Conservation (phyloP, 2,797 vertebrate genomes). For the Microtus obscurus region DNA sequence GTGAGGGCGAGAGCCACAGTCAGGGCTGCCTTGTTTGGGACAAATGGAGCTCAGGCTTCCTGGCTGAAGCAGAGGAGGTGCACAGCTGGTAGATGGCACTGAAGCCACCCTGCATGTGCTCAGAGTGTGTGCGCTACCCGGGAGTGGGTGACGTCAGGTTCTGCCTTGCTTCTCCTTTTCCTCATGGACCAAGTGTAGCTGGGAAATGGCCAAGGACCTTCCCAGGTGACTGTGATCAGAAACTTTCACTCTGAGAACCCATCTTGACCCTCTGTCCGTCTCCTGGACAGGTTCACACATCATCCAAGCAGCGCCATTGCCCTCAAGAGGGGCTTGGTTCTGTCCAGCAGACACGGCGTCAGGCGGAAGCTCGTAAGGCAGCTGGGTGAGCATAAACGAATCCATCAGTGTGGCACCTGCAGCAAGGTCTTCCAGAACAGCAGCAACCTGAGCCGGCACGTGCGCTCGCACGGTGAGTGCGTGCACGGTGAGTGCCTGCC, state of each 20-base stretch:
- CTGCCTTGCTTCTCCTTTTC: background rate
- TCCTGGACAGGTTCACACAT: conserved; percentile 87
- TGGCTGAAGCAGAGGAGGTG: fast-evolving
- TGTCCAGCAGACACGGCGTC: conserved; percentile 88
- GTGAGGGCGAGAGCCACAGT: fast-evolving
- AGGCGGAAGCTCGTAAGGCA: conserved; percentile 90
- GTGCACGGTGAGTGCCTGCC: background rate
- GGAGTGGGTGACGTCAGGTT: background rate
- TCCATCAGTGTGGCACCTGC: conserved; percentile 96
- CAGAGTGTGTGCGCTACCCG: background rate
- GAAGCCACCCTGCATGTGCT: background rate
- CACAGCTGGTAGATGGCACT: background rate
- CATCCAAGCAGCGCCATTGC: conserved; percentile 85
- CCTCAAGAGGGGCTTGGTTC: conserved; percentile 89
- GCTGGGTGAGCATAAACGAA: conserved; percentile 94
- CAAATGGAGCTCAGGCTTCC: background rate
- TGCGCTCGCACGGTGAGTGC: conserved; percentile 95
- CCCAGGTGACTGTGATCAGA: background rate
- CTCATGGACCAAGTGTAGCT: background rate
- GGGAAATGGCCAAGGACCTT: background rate
- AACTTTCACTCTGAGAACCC: fast-evolving
- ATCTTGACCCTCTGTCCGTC: conserved; percentile 53
- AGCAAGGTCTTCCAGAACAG: conserved; percentile 99
- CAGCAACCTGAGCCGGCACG: conserved; percentile 98
- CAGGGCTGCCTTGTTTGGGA: background rate